Evolutionary conservation across 1,140 invertebrate species (phyloP), one percentile per base, ranked within the genome.

Genomic region (Zophobas atratus): DNA sequence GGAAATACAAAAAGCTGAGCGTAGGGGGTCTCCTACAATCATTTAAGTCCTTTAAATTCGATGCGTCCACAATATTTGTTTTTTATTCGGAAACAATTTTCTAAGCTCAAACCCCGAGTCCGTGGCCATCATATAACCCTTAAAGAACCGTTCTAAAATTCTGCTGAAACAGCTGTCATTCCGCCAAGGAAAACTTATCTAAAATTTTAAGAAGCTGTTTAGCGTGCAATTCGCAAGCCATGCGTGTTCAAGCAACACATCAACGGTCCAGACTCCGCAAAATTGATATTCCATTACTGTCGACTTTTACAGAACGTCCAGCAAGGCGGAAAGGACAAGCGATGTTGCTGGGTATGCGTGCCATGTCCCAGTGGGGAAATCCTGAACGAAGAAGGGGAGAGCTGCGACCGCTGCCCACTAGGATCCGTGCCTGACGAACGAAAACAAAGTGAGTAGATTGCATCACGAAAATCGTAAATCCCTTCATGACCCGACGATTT

Each of bases 321-420:
- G 84, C 89, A 89, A 55, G 91, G 90, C 48, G 90, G 89, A 6
- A 89, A 90, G 80, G 89, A 90, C 79, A 89, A 91, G 75, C 87
- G 88, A 53, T 95, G 94, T 84, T 95, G 94, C 84, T 95, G 93
- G 93, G 89, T 90, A 2, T 95, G 94, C 84, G 90, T 90, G 1
- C 84, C 88, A 3, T 95, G 93, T 85, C 88, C 88, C 51, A 86
- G 89, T 43, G 88, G 92, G 78, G 89, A 93, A 81, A 90, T 91
- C 71, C 85, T 93, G 36, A 80, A 88, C 72, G 88, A 92, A 80
- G 88, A 91, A 57, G 88, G 88, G 0, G 86, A 87, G 49, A 94
- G 88, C 1, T 95, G 94, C 82, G 83, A 84, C 1, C 82, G 87
- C 46, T 85, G 84, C 67, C 79, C 75, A 39, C 33, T 74, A 20